Evolutionary conservation across 2,113 vertebrate genomes (phyloP).

Genomic region (Peromyscus leucopus): DNA sequence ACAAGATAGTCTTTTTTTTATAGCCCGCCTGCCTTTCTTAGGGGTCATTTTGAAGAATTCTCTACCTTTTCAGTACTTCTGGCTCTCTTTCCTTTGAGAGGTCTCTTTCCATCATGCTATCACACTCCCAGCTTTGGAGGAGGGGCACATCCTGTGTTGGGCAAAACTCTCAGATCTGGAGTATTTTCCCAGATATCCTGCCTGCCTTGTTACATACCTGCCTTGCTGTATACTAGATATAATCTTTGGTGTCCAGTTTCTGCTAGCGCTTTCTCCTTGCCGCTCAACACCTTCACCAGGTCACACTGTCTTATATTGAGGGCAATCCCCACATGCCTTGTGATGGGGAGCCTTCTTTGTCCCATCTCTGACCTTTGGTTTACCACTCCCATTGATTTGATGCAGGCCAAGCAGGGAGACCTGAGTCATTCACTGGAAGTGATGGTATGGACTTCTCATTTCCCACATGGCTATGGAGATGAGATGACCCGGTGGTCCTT

Average conservation of each 20-base stretch:
- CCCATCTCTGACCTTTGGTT: not conserved
- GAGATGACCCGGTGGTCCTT: not conserved
- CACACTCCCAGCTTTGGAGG: not conserved
- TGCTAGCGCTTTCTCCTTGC: not conserved
- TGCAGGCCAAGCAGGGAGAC: not conserved
- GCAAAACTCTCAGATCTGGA: not conserved
- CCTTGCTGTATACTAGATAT: fast-evolving
- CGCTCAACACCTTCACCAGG: not conserved
- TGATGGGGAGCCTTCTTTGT: not conserved
- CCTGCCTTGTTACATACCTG: fast-evolving
- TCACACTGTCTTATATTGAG: not conserved
- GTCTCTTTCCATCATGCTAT: not conserved
- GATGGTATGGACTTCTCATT: not conserved
- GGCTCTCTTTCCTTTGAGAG: not conserved
- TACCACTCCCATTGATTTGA: fast-evolving
- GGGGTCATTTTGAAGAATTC: not conserved
- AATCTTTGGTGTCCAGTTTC: not conserved
- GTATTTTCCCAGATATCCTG: not conserved
- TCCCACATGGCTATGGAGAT: not conserved
- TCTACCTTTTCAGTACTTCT: not conserved
- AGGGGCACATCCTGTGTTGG: too few species aligned
- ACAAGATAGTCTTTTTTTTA: not conserved
- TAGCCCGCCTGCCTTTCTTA: not conserved
- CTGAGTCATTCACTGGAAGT: not conserved
- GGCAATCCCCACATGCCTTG: not conserved